Conservation (phyloP, 2,113 vertebrate genomes). For the Mustela lutreola region DNA sequence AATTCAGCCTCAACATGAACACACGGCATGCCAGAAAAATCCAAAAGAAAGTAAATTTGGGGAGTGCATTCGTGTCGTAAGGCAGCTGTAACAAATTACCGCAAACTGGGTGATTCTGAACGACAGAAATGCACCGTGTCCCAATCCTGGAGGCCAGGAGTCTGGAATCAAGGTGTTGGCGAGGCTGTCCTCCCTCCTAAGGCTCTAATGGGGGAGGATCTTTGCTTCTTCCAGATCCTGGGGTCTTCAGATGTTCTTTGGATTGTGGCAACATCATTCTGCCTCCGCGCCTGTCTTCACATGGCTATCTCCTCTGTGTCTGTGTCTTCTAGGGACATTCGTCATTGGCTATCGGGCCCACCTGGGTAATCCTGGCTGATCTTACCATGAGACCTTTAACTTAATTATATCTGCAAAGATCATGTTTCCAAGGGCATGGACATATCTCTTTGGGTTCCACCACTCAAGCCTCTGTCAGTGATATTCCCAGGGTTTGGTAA, state of each 20-base stretch:
- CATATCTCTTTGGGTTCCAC: not conserved
- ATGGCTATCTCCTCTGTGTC: not conserved
- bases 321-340: not conserved
- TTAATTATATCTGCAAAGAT: not conserved
- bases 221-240: not conserved
- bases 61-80: not conserved
- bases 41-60: not conserved
- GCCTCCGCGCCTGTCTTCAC: not conserved
- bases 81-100: not conserved
- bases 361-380: not conserved
- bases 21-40: no score
- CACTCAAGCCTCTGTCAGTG: not conserved
- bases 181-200: fast-evolving
- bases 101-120: not conserved
- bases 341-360: not conserved
- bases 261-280: not conserved
- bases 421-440: not conserved
- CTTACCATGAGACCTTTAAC: not conserved
- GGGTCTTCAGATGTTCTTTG: not conserved
- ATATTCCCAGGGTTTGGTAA: not conserved
- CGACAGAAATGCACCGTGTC: not conserved
- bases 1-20: not conserved
- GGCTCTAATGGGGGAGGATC: not conserved
- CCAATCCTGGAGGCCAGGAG: not conserved
- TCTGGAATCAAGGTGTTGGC: not conserved